Evolutionary conservation across 2,113 vertebrate genomes (phyloP), one percentile per base, ranked within the genome.

Genomic region (Albula goreensis): DNA sequence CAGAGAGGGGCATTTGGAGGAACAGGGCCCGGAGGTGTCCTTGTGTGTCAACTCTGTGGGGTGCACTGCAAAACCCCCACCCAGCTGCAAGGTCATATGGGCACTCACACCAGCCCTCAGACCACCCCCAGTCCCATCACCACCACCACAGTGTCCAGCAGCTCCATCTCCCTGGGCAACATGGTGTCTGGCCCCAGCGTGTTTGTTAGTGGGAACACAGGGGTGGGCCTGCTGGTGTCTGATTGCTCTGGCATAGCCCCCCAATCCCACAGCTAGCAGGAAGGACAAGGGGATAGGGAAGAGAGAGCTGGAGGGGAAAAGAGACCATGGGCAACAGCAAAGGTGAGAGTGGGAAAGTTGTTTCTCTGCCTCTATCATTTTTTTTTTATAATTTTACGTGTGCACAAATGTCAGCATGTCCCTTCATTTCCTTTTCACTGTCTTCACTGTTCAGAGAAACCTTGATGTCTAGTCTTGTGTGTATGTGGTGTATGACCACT

Each of bases 11-110:
- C 93, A 2, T 95, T 95, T 2, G 94, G 96, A 81, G 95, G 95
- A 90, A 91, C 95, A 3, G 87, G 91, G n/a, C 86, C 96, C 0
- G 96, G 97, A 25, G 96, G 97, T 66, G 92, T 97, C 56, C 96
- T 97, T 12, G 93, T 96, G 91, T 98, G 97, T 92, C 97, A 98
- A 88, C 94, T 97, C 88, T 98, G 97, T 79, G 97, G 97, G 86
- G 93, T 98, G 92, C 97, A 97, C 94, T 98, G 97, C 94, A 97
- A 98, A 95, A 98, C 97, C 77, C 96, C 96, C 88, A 96, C 96
- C 88, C 97, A 98, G 95, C 97, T 98, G 91, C 97, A 97, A 91
- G 97, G 97, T 80, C 97, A 98, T 95, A 97, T 97, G 97, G 97
- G 96, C 52, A 95, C 95, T 88, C 95, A 96, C 78, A 86, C 87